Conservation (phyloP, 2,113 vertebrate genomes). For the Clarias batrachus region DNA sequence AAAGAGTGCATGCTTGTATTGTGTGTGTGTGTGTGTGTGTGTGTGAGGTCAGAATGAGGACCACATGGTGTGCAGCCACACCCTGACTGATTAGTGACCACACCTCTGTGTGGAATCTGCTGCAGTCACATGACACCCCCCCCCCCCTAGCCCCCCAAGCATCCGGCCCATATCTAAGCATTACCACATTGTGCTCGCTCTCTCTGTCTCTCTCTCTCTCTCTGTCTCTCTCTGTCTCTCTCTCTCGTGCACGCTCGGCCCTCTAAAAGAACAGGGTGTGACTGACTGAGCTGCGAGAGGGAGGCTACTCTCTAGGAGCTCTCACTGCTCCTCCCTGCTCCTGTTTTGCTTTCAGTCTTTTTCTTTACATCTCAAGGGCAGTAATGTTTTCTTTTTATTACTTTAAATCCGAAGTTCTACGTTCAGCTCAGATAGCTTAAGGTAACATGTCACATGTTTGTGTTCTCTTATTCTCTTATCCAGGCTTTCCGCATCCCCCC, state of each 20-base stretch:
- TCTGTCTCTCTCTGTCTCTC: constrained; percentile 22
- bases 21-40: constrained; percentile 36
- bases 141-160: neutral
- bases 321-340: constrained; percentile 61
- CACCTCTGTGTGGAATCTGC: constrained; percentile 73
- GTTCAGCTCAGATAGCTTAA: constrained; percentile 8
- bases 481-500: neutral
- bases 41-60: constrained; percentile 42
- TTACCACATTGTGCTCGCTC: constrained; percentile 48
- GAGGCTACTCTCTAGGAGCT: constrained; percentile 64
- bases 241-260: constrained; percentile 11
- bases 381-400: neutral
- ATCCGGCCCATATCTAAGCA: constrained; percentile 51
- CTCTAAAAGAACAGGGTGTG: constrained; percentile 74
- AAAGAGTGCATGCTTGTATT: constrained; percentile 1
- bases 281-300: constrained; percentile 69
- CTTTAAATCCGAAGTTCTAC: neutral
- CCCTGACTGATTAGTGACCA: constrained; percentile 72
- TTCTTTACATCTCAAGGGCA: constrained; percentile 29
- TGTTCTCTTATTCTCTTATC: neutral
- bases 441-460: constrained; percentile 8
- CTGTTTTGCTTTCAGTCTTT: constrained; percentile 44
- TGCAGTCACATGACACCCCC: constrained; percentile 61
- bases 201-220: constrained; percentile 25
- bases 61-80: constrained; percentile 64